Base-by-base conservation (phyloP, 2,113 vertebrate genomes). In the Suncus etruscus region DNA sequence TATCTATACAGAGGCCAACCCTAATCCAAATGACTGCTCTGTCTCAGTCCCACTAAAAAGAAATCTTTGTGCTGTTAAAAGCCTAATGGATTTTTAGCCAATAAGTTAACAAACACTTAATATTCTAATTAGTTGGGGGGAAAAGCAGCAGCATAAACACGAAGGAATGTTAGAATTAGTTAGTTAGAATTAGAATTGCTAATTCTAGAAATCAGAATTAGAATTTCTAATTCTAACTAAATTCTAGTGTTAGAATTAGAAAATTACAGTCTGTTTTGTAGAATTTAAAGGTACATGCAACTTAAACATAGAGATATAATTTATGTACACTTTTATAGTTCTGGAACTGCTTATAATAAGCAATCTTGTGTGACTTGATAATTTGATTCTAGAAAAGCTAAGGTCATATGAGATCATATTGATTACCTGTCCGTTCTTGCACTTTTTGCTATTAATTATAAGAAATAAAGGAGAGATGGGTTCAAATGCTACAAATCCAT, bases 231-330 rank as follows among this genome's bases (percentile, higher is more conserved):
- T 39, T 39, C 39, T 39, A 39, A 39, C 39, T 39, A 39, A 39
- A 39, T 39, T 39, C 39, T 39, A 39, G 39, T 39, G 39, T 39
- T 39, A 39, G 39, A 39, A 39, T 39, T 47, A 76, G 11, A 47
- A 79, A 87, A 61, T 16, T 31, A 80, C 15, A 75, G 25, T 70
- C 27, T 84, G 85, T 87, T 63, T 47, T 9, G 29, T 95, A 77
- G 39, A 76, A 83, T 90, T 89, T 27, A 93, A 89, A 92, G 83
- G 66, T n/a, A 29, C 22, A 85, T 12, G 8, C 20, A 3, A 79
- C 27, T 75, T 58, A 48, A 11, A 76, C 11, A 48, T 54, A 86
- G 29, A 86, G 31, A 79, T 86, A 80, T 45, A 9, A 91, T 39
- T 39, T 14, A 14, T 27, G 1, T 50, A n/a, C 76, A 20, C 24